Base-by-base conservation (phyloP, 2,888 invertebrate species). In the Thera obeliscata region DNA sequence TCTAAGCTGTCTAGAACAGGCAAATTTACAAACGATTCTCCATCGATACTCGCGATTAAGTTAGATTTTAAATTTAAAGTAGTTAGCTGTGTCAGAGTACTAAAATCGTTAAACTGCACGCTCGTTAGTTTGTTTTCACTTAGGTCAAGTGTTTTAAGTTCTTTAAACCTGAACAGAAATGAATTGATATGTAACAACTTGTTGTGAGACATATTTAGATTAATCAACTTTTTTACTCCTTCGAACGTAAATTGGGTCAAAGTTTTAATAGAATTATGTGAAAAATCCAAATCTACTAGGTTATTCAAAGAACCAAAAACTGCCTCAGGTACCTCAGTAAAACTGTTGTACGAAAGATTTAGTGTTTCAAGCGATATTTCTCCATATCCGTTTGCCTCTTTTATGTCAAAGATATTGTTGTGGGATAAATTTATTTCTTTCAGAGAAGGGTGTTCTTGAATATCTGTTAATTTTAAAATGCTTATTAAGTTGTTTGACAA, bases 271-370 rank as follows among this genome's bases (percentile, higher is more conserved):
- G 75, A 79, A 67, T 91, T 90, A 61, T 86, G 66, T 2, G 89
- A 87, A 4, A 91, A 67, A 74, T 89, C 87, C 69, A 90, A 76
- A 46, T 54, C 74, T 70, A 78, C 74, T 12, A 90, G 71, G 48
- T 82, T 67, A 12, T 72, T 67, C 3, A 87, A 80, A 52, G 64
- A 66, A 54, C 83, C 81, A 56, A 90, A 90, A 12, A 79, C 63
- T 3, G 78, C 78, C 11, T 86, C 84, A 2, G 82, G 76, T 48
- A 90, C 71, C 38, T 71, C 64, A 0, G 76, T 73, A 2, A 91
- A 64, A 61, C 82, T 73, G 70, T 90, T 90, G 62, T 87, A 74
- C 0, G 89, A 85, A 22, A 90, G 69, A 64, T 88, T 81, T 8
- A 90, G 70, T 36, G 65, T 78, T 43, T 12, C 75, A 58, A 76